Base-by-base conservation (phyloP, 2,888 invertebrate species). In the Isotomurus palustris region DNA sequence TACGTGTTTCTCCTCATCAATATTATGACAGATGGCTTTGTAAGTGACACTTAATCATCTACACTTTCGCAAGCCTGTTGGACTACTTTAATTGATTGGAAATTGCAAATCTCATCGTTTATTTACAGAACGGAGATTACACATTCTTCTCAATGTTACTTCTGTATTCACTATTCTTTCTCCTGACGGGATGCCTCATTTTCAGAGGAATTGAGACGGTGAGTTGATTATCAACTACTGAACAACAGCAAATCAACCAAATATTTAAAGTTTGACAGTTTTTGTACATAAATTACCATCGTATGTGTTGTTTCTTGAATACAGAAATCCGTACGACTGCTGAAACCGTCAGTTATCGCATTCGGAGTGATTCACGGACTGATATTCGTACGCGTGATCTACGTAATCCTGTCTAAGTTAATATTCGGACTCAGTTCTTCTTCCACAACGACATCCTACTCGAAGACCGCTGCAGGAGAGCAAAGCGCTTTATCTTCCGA, bases 171-270 rank as follows among this genome's bases (percentile, higher is more conserved):
- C 27, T 49, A 4, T 19, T 29, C 3, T 17, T 49, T 14, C 48
- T 49, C 4, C 29, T 49, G 10, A 3, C 35, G 14, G 48, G 48
- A 21, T 29, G 27, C 19, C 35, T 27, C 21, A 49, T 49, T 29
- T 49, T 49, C 22, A 49, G 29, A 8, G 48, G 48, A 19, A 19
- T 49, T 29, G 48, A 49, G 35, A 27, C 29, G 22, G 48, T 49
- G 17, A 6, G 27, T 21, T 22, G 6, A 28, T 47, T 25, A 28
- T 22, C n/a, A 44, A 12, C 3, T 8, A 44, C 14, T 21, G 44
- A 8, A 22, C 28, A 24, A n/a, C 8, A 47, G 17, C 29, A 40
- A 40, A 10, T 17, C 19, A n/a, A 17, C 17, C 19, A 10, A 10
- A 40, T 40, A 17, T 40, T 40, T n/a, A 10, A 17, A 10, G 10